Base-by-base conservation (phyloP, 2,113 vertebrate species). In the Notothenia coriiceps region DNA sequence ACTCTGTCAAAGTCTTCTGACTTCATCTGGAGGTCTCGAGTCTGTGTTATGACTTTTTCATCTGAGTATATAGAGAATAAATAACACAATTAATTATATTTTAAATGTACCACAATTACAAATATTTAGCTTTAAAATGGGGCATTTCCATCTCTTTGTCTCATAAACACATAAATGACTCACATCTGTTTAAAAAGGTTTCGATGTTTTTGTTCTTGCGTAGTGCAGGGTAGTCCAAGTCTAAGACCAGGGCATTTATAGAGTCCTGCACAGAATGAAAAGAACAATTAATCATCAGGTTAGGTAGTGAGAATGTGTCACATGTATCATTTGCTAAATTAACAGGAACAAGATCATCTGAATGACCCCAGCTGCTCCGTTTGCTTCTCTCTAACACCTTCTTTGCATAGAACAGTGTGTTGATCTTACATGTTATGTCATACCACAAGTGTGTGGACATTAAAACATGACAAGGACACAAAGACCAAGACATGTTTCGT, bases 131-230 rank as follows among this genome's bases (percentile, higher is more conserved):
- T 69, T 49, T 40, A 4, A 50, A 10, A 15, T 29, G 2, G 47
- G 17, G 8, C 11, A 5, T 12, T 15, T 44, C 14, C 10, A 3
- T 43, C 64, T 2, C 10, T n/a, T 2, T 44, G 35, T 3, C n/a
- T 47, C 10, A 12, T 6, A 3, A 33, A 56, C 56, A 55, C n/a
- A 76, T 57, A 60, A 54, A n/a, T 7, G 60, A 97, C 98, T 99
- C 94, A 99, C 98, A 99, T 98, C 98, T 96, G 91, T 97, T 98
- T 92, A 99, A 89, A 92, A 99, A 99, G 83, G 97, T 99, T 90
- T 99, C 98, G 4, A 99, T 98, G 89, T 99, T 99, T 94, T 99
- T 99, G 94, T 99, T 99, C 94, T 99, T 99, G 87, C 98, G 97
- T 71, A 99, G 94, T 0, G 98, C 97, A 44, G 98, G 98, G 91